These are phyloP conservation scores for Lathronympha strigana DNA, from an alignment of 2,888 invertebrate species.

Conservation along the genomic window DNA sequence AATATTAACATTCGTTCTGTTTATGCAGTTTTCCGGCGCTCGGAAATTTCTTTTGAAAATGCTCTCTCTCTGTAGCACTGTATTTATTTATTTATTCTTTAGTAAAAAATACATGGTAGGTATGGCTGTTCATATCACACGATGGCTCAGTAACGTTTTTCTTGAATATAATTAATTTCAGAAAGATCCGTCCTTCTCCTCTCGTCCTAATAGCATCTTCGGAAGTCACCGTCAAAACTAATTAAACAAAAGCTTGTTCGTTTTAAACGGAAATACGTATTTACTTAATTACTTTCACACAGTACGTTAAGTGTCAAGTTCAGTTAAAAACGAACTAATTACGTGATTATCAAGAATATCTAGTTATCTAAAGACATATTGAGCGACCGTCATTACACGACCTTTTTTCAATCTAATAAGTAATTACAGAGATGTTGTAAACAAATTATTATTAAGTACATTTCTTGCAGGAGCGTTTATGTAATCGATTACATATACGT, in stretches of 20 bases:
- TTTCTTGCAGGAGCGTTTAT: neutral
- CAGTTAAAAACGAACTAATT: neutral
- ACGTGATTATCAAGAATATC: neutral
- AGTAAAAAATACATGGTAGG: too few species aligned
- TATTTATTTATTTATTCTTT: too few species aligned
- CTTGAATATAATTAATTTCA: too few species aligned
- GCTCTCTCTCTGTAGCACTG: too few species aligned
- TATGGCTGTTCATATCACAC: too few species aligned
- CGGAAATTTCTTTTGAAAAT: too few species aligned
- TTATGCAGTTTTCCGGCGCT: neutral
- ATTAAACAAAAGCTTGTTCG: neutral
- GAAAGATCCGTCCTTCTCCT: too few species aligned
- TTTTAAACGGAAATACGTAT: neutral
- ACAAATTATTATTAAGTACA: neutral
- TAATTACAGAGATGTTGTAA: neutral
- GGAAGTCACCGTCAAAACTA: neutral
- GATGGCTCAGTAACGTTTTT: too few species aligned
- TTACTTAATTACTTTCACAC: neutral
- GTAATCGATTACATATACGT: too few species aligned
- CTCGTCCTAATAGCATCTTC: neutral
- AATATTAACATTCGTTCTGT: neutral
- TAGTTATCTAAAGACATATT: constrained; percentile 3
- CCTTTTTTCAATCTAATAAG: neutral
- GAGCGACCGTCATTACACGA: neutral
- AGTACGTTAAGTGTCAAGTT: neutral